Percentiles rank a stretch among this genome's conserved stretches.
These are phyloP conservation scores for Carassius gibelio DNA, from an alignment of 2,113 vertebrate genomes.

Conservation along the genomic window DNA sequence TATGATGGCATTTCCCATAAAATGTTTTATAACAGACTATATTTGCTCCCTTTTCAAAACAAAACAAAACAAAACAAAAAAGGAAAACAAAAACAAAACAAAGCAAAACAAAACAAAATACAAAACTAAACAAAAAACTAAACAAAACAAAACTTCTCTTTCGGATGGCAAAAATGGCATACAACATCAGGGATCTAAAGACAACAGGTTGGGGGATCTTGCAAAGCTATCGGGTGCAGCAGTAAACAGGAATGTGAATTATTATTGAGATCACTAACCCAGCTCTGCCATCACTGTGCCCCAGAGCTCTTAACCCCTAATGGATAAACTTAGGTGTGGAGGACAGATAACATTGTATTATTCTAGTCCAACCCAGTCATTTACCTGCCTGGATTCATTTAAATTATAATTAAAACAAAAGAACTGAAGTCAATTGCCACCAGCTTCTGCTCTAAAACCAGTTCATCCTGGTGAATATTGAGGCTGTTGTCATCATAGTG, in stretches of 20 bases:
- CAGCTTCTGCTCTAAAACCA: neutral
- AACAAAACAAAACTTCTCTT: neutral
- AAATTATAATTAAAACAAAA: neutral
- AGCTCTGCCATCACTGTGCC: neutral
- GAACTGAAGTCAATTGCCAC: neutral
- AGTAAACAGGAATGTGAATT: neutral
- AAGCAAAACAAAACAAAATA: too few species aligned
- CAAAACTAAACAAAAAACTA: too few species aligned
- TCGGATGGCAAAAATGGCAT: too few species aligned
- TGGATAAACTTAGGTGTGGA: neutral
- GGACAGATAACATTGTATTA: neutral
- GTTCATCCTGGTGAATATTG: neutral
- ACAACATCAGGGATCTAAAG: neutral
- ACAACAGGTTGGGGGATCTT: neutral
- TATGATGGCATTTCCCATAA: neutral
- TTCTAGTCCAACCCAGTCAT: neutral
- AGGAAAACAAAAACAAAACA: too few species aligned
- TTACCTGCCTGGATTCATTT: neutral
- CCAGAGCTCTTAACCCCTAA: neutral
- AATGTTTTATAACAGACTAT: neutral
- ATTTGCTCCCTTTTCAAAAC: neutral
- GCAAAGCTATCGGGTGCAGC: neutral
- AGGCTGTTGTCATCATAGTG: neutral
- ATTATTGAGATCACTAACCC: neutral
- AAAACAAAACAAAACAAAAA: too few species aligned